Evolutionary conservation across 2,888 invertebrate genomes (phyloP), one percentile per base, ranked within the genome.

Genomic region (Orthosia gothica): DNA sequence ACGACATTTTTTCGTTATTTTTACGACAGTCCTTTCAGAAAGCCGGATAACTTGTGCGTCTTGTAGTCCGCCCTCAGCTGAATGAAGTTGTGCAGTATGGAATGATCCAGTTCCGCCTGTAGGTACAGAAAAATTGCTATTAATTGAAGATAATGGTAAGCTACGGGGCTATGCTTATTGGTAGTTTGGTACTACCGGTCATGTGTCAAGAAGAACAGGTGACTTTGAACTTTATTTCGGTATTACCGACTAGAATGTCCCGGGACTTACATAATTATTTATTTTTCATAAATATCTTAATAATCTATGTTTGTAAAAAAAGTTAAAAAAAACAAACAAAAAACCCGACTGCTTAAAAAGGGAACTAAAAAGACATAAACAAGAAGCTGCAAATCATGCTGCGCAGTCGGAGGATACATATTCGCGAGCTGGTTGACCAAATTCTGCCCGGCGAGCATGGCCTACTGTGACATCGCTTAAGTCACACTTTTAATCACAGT

Each of bases 21-120:
- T 89, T 93, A 95, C 70, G 97, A 95, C 59, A 97, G 94, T 70
- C 97, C 97, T 89, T 97, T 97, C 57, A 97, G 94, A 88, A 97
- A 97, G 83, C 96, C 97, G 32, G 98, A 97, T 81, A 98, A 97
- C 92, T 98, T 99, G 90, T 99, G 98, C 65, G 98, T 98, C 94
- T 99, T 99, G 96, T 98, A 99, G 95, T 99, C 99, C 7, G 98
- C 98, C 76, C 99, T 97, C 47, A 99, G 97, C 93, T 99, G 99
- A 87, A 99, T 98, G 94, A 99, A 99, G 95, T 98, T 99, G 86
- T 98, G 97, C 50, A 99, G 97, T 81, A 99, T 98, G 0, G 98
- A 98, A 86, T 98, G 98, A 92, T 99, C 99, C 92, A 99, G 94
- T 91, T 98, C 98, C 89, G 98, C 98, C 99, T 99, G 97, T 73